phyloP scores from a whole-genome alignment of 2,113 vertebrate genomes.

The Thinocorus orbignyianus region DNA sequence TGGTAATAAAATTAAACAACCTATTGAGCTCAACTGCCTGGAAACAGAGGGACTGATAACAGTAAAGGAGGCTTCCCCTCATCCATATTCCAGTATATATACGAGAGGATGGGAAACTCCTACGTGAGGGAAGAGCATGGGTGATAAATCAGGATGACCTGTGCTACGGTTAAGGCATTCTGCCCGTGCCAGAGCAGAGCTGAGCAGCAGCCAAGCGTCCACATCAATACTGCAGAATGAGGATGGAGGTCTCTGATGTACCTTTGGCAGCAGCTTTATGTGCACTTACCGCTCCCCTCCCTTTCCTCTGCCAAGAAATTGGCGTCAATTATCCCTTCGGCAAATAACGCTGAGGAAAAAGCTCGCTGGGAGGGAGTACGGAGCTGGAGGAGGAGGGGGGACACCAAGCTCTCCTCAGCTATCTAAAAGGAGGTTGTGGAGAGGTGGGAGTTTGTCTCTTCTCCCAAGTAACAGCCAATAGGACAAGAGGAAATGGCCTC shows the following conservation, averaged over 20 bases:
- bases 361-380: neutral
- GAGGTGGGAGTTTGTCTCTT: neutral
- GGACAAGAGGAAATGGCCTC: neutral
- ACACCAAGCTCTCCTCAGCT: neutral
- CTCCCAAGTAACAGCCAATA: neutral
- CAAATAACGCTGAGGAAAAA: neutral
- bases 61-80: neutral
- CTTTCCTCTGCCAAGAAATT: conserved; percentile 18
- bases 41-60: neutral
- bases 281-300: neutral
- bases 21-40: neutral
- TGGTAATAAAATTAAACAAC: neutral
- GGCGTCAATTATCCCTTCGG: neutral
- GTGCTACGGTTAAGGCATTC: neutral
- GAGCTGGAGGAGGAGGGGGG: neutral
- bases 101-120: neutral
- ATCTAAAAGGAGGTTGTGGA: neutral
- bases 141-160: conserved; percentile 16
- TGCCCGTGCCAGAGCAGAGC: neutral
- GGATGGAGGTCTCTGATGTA: neutral
- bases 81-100: neutral
- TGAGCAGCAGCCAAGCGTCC: conserved; percentile 27
- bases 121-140: neutral
- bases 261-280: neutral
- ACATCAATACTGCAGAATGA: neutral